Conservation (phyloP, 2,797 vertebrate species). For the Muraenolepis orangiensis region DNA sequence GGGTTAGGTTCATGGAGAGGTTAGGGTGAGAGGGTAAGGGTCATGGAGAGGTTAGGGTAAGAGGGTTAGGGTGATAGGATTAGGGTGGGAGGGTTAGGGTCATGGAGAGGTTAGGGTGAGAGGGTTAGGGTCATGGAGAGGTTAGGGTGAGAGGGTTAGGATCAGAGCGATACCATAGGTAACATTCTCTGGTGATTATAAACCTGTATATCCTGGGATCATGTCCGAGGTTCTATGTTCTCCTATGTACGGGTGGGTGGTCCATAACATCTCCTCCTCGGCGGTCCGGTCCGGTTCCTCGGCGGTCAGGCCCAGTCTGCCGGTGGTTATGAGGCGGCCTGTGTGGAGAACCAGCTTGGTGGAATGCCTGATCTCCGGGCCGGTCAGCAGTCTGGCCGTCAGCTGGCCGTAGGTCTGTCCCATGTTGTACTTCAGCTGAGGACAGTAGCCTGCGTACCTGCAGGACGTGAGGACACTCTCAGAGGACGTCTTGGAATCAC, state of each 20-base stretch:
- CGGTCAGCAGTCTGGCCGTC: constrained; percentile 66
- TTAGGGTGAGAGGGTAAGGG: no score
- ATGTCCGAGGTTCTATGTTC: not conserved
- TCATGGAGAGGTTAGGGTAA: no score
- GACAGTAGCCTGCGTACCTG: constrained; percentile 76
- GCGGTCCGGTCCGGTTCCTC: no score
- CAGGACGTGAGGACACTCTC: not conserved
- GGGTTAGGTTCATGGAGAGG: no score
- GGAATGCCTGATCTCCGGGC: constrained; percentile 38
- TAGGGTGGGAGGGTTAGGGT: no score
- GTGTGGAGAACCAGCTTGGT: not conserved
- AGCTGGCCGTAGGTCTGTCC: constrained; percentile 73
- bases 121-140: no score
- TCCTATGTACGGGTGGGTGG: not conserved
- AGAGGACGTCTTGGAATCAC: not conserved
- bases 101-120: no score
- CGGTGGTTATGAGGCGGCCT: not conserved
- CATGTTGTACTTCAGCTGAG: constrained; percentile 72
- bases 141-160: no score
- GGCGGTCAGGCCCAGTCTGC: not conserved
- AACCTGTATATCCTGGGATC: not conserved
- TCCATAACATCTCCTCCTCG: not conserved
- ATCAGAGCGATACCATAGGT: no score
- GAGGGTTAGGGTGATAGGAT: no score
- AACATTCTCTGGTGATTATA: no score